A percentile compares a stretch with the other conserved stretches of the same genome.
These are phyloP conservation scores for Calephelis virginiensis DNA, from an alignment of 1,140 invertebrate species.

Conservation along the genomic window DNA sequence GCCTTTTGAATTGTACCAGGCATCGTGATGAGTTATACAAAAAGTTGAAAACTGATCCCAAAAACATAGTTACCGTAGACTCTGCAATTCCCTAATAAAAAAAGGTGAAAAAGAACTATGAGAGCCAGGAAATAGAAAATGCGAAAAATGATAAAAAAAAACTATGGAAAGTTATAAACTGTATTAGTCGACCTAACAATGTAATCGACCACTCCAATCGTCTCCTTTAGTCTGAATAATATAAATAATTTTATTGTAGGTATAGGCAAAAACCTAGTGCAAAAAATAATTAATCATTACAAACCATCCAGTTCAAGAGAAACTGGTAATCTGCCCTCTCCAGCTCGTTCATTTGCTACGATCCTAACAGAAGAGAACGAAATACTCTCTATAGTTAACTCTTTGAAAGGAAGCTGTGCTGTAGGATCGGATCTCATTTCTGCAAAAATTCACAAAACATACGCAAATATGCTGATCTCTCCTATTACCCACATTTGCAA, in stretches of 20 bases:
- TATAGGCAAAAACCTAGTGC: no score
- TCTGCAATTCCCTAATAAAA: neutral
- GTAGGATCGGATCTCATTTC: neutral
- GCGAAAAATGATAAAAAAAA: constrained; percentile 1
- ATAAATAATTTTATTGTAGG: no score
- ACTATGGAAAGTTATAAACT: neutral
- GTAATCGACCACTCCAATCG: neutral
- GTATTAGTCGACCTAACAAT: neutral
- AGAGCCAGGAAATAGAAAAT: neutral
- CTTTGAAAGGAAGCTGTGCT: neutral
- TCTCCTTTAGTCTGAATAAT: neutral
- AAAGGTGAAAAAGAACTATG: neutral
- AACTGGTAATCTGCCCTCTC: no score
- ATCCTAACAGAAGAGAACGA: no score
- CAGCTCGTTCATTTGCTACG: no score
- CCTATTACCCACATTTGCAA: no score
- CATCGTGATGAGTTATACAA: neutral
- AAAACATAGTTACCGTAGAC: neutral
- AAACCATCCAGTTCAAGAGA: no score
- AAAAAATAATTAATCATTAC: no score
- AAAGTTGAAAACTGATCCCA: neutral
- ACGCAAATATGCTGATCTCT: no score
- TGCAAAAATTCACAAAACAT: no score
- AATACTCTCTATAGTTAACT: no score
- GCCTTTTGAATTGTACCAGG: neutral